phyloP scores from a whole-genome alignment of 2,113 vertebrate species.

The Hyperoodon ampullatus region DNA sequence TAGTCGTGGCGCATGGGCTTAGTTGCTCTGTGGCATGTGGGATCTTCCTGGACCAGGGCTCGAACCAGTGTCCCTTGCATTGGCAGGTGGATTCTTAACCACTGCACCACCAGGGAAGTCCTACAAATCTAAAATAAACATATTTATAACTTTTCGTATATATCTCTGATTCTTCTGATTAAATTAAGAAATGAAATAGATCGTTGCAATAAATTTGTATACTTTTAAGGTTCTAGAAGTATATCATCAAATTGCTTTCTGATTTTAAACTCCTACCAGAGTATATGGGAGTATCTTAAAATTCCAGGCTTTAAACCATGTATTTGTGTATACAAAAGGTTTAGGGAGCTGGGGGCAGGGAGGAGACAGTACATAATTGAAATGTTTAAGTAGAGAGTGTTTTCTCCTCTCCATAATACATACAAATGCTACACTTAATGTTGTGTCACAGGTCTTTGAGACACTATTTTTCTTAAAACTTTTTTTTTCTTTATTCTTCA shows the following conservation, averaged over 20 bases:
- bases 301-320: not conserved
- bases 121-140: not conserved
- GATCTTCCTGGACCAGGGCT: too few species aligned
- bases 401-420: not conserved
- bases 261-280: constrained; percentile 20
- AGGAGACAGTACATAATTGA: not conserved
- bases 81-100: too few species aligned
- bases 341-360: not conserved
- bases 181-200: constrained; percentile 27
- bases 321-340: not conserved
- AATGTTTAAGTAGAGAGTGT: not conserved
- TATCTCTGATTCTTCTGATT: constrained; percentile 10
- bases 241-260: not conserved
- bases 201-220: not conserved
- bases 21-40: too few species aligned
- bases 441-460: not conserved
- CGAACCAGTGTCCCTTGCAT: too few species aligned
- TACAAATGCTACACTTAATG: not conserved
- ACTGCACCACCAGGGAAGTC: too few species aligned
- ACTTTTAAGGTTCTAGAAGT: constrained; percentile 31
- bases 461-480: not conserved
- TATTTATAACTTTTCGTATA: not conserved
- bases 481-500: not conserved
- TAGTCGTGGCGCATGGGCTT: too few species aligned
- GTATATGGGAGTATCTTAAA: not conserved